Conservation (phyloP, 2,113 vertebrate genomes). For the Saccopteryx leptura region DNA sequence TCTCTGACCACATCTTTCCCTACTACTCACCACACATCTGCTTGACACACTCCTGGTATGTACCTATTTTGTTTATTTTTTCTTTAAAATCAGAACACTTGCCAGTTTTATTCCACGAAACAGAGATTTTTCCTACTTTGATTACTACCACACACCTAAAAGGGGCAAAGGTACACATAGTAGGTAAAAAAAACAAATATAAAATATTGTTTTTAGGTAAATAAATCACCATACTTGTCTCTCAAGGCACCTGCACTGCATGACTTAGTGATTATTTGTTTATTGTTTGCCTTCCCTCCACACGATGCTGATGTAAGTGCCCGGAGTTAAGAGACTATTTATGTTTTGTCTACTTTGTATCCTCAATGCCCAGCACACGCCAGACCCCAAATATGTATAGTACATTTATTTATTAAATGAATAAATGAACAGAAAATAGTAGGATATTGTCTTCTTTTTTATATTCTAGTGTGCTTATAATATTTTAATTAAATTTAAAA, state of each 20-base stretch:
- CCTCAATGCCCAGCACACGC: not conserved
- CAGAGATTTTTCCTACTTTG: not conserved
- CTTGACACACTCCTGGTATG: not conserved
- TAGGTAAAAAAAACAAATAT: not conserved
- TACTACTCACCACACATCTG: not conserved
- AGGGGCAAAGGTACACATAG: not conserved
- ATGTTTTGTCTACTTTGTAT: constrained; percentile 60
- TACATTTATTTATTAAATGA: not conserved
- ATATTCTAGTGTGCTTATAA: not conserved
- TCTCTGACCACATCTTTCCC: not conserved
- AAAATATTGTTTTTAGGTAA: not conserved
- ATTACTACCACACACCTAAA: not conserved
- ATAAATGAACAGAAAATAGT: not conserved
- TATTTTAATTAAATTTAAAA: not conserved
- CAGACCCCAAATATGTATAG: not conserved
- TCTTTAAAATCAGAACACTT: not conserved
- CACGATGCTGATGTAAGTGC: not conserved
- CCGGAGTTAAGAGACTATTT: not conserved
- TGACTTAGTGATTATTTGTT: not conserved
- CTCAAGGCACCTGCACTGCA: not conserved
- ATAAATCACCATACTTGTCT: not conserved
- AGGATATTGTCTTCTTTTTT: not conserved
- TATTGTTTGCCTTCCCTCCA: not conserved
- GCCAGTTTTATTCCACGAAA: not conserved
- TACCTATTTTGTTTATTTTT: not conserved